Base-by-base conservation (phyloP, 2,888 invertebrate genomes). In the Oscheius sp. region DNA sequence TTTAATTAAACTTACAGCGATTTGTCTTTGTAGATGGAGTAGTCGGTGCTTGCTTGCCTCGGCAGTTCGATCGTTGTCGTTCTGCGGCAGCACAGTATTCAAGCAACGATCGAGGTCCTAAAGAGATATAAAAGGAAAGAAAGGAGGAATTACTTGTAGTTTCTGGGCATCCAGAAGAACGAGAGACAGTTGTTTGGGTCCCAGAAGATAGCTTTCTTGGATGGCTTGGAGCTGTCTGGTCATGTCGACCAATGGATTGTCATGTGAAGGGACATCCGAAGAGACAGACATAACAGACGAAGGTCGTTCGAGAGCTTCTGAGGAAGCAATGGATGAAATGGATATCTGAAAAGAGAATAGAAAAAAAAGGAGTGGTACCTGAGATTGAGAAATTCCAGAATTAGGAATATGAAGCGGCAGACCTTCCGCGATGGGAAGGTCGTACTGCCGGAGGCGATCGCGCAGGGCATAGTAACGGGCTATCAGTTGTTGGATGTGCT, bases 271-370 rank as follows among this genome's bases (percentile, higher is more conserved):
- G 17, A 67, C 64, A 41, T 70, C 71, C 24, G 76, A 76, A 20
- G 71, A 67, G 54, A 76, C 64, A 26, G 78, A 78, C 67, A 78
- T 71, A 4, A 77, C 78, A 32, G 78, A 78, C 50, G 75, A 75
- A 45, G 74, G 72, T 38, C 78, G 57, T 50, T 78, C 78, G 36
- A 33, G 41, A 68, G 74, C 70, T 28, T 77, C 78, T 44, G 78
- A 78, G 54, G 78, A 75, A 36, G 76, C 76, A 47, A 78, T 66
- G 41, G 78, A 78, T 47, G 71, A 71, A 61, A 78, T 72, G 41
- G 78, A 78, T 22, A 78, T 75, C 78, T 78, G 38, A 22, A 32
- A 22, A 32, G 36, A 30, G 33, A 9, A 24, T 12, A 26, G n/a
- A 22, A 38, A 36, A 54, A 2, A n/a, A 26, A 26, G n/a, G 30